Evolutionary conservation across 2,888 invertebrate species (phyloP), one percentile per base, ranked within the genome.

Genomic region (Pemphredon lugubris): DNA sequence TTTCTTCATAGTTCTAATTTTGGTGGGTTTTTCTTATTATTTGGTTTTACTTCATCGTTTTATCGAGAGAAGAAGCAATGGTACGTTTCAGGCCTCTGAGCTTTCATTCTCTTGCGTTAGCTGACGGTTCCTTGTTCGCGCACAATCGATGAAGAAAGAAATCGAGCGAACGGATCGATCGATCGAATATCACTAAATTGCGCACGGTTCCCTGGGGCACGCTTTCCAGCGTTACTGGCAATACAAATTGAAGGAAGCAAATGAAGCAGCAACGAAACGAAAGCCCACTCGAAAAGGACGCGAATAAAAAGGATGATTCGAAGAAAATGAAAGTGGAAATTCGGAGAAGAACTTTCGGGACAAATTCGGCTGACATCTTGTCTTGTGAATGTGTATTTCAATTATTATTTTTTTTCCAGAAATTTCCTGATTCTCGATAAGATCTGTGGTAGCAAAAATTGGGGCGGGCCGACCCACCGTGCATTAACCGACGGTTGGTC

Each of bases 381-480:
- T 58, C 51, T 51, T 66, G 51, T 73, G 54, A 75, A 21, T 45
- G 68, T 63, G 64, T 76, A 66, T 63, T 75, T 75, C 68, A 51
- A 70, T 71, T 51, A 60, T 60, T 37, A 37, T 47, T 51, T 69
- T 23, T 68, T 73, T 50, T 73, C 77, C 80, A 83, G 82, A 84
- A 80, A 79, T 78, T 77, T 79, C 75, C 79, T 82, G 84, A 82
- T 81, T 83, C 77, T 84, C 83, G 83, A 82, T 86, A 86, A 86
- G 86, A 84, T 76, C 70, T 84, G 84, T 86, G 87, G 87, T 86
- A 87, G 87, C 87, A 87, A 84, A 86, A 87, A 85, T 86, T 85
- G 86, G 86, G 76, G 68, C 79, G 77, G 79, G 70, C 59, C 77
- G 70, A 47, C 72, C 79, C 50, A 61, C 40, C 73, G 74, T 59